Base-by-base conservation (phyloP, 2,113 vertebrate species). In the Odocoileus hemionus region DNA sequence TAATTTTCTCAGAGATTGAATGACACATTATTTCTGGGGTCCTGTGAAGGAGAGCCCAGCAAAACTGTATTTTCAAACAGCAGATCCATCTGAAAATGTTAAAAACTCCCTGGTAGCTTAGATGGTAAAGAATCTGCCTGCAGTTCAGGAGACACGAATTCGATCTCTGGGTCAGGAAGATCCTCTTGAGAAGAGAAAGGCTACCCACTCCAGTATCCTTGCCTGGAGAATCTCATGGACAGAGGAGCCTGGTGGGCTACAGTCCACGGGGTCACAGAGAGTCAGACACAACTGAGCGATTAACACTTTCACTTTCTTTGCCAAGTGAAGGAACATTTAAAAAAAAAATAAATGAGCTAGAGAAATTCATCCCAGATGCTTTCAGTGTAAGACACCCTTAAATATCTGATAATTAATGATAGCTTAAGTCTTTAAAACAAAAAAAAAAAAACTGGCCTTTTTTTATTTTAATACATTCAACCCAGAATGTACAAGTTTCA, bases 11-110 rank as follows among this genome's bases (percentile, higher is more conserved):
- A 83, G 57, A 92, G 21, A 84, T 6, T 43, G 23, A 95, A 91
- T 89, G 21, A 93, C 94, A 84, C 78, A 79, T n/a, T 92, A 74
- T 88, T 96, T 95, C 26, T 61, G 15, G 15, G 25, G 45, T 60
- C 2, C 5, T 5, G 0, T 87, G 3, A 93, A 76, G 85, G 74
- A 94, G 14, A 78, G 39, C 58, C 16, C 43, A 85, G 8, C 21
- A 96, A 87, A 94, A 87, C 0, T 82, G 26, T 19, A 58, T 76
- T 94, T 97, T 91, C 23, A 97, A 93, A 91, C 95, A 88, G 91
- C 55, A 86, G 15, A 86, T 54, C 91, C 28, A 95, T 82, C 85
- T 96, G 23, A 70, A 96, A 82, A 92, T 39, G 87, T 70, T 78
- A 67, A 84, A 91, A 94, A n/a, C 14, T 80, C 3, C 0, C 9